Percentiles rank a stretch among this genome's conserved stretches.
Conservation (phyloP, 2,113 vertebrate genomes). For the Epinephelus lanceolatus region DNA sequence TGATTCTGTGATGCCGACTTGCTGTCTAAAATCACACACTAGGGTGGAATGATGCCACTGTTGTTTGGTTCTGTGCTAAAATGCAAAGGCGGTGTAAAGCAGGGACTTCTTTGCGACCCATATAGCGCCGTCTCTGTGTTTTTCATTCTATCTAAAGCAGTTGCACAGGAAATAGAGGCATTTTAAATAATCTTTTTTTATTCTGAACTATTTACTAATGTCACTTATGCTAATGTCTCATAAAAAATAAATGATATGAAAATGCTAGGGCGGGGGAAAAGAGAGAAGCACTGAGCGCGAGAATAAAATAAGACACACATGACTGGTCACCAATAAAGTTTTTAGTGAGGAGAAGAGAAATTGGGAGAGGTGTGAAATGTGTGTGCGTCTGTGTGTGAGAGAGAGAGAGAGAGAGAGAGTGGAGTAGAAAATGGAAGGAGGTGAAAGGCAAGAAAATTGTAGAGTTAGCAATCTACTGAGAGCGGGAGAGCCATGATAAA, state of each 20-base stretch:
- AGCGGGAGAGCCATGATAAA: conserved; percentile 75
- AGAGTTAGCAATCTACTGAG: conserved; percentile 76
- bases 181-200: neutral
- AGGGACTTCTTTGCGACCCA: too few species aligned
- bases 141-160: neutral
- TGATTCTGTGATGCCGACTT: too few species aligned
- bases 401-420: conserved; percentile 21
- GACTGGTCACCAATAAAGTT: conserved; percentile 14
- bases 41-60: too few species aligned
- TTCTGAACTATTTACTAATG: neutral
- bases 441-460: conserved; percentile 59
- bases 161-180: neutral
- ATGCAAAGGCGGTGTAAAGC: too few species aligned
- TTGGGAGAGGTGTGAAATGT: neutral
- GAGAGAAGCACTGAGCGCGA: neutral
- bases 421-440: conserved; percentile 55
- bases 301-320: neutral
- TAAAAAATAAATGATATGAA: neutral
- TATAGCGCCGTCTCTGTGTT: too few species aligned
- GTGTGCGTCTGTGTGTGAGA: neutral
- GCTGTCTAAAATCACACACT: too few species aligned
- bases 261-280: neutral
- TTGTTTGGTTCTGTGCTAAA: too few species aligned
- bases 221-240: neutral
- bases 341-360: conserved; percentile 27